Evolutionary conservation across 2,113 vertebrate genomes (phyloP).

Genomic region (Scytalopus superciliaris): DNA sequence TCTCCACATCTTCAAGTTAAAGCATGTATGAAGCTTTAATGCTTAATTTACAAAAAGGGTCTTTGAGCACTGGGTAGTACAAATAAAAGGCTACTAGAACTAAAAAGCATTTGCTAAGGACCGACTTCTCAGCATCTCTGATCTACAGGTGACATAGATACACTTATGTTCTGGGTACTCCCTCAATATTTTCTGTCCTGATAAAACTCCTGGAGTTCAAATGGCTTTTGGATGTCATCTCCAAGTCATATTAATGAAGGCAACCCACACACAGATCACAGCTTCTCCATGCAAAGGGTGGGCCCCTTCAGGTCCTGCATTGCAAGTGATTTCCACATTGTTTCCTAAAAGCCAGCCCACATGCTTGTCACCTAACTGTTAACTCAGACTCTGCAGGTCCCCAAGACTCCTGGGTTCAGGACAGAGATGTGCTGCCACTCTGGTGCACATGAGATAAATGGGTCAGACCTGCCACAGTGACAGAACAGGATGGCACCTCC

Average conservation of each 20-base stretch:
- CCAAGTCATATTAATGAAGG: not conserved
- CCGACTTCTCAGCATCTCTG: not conserved
- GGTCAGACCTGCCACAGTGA: not conserved
- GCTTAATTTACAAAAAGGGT: not conserved
- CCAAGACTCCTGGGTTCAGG: not conserved
- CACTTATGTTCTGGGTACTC: not conserved
- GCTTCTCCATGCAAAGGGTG: not conserved
- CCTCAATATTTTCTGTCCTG: conserved; percentile 23
- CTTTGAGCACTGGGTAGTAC: not conserved
- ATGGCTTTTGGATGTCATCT: not conserved
- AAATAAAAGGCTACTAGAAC: not conserved
- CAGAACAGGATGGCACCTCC: not conserved
- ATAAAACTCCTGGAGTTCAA: not conserved
- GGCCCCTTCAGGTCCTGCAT: not conserved
- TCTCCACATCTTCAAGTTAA: conserved; percentile 11
- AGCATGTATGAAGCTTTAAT: conserved; percentile 16
- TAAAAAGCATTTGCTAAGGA: not conserved
- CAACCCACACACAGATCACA: not conserved
- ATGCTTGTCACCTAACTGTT: not conserved
- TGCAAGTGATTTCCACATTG: not conserved
- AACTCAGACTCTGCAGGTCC: not conserved
- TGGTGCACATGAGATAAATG: not conserved
- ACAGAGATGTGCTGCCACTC: not conserved
- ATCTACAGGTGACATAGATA: not conserved
- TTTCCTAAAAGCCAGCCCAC: not conserved